Percentiles rank a stretch among this genome's conserved stretches.
Conservation (phyloP, 2,888 invertebrate species). For the Dasypolia templi region DNA sequence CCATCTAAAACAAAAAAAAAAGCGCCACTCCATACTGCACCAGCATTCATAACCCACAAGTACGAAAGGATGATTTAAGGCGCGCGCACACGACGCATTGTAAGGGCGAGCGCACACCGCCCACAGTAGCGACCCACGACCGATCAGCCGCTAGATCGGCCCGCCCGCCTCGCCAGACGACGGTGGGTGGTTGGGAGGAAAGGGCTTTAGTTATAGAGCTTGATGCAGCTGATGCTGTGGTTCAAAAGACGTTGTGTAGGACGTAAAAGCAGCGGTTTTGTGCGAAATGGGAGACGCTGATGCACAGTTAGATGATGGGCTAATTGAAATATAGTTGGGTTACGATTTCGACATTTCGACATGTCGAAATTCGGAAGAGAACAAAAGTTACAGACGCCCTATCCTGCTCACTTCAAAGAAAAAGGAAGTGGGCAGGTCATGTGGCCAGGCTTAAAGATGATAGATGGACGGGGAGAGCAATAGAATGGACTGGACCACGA, state of each 20-base stretch:
- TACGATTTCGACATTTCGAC: no score
- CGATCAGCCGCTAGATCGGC: constrained; percentile 82
- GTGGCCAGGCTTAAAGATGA: no score
- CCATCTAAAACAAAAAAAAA: constrained; percentile 48
- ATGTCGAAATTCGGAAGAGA: no score
- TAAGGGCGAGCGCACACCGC: constrained; percentile 81
- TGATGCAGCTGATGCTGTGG: no score
- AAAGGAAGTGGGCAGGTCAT: no score
- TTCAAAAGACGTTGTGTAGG: not conserved
- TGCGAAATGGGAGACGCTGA: not conserved
- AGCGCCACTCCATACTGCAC: constrained; percentile 33
- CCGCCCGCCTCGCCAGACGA: constrained; percentile 82
- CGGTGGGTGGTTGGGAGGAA: constrained; percentile 65
- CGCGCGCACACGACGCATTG: constrained; percentile 79
- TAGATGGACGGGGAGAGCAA: no score
- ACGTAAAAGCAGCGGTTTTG: not conserved
- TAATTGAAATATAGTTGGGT: no score
- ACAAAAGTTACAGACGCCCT: no score
- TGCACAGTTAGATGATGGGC: no score
- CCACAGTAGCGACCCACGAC: constrained; percentile 87
- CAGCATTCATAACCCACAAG: constrained; percentile 64
- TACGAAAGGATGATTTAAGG: constrained; percentile 77
- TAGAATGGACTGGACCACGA: no score
- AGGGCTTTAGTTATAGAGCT: constrained; percentile 59
- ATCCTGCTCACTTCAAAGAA: no score